Percentiles rank a stretch among this genome's conserved stretches.
These are phyloP conservation scores for Mycalesis mineus DNA, from an alignment of 2,888 invertebrate species.

Conservation along the genomic window DNA sequence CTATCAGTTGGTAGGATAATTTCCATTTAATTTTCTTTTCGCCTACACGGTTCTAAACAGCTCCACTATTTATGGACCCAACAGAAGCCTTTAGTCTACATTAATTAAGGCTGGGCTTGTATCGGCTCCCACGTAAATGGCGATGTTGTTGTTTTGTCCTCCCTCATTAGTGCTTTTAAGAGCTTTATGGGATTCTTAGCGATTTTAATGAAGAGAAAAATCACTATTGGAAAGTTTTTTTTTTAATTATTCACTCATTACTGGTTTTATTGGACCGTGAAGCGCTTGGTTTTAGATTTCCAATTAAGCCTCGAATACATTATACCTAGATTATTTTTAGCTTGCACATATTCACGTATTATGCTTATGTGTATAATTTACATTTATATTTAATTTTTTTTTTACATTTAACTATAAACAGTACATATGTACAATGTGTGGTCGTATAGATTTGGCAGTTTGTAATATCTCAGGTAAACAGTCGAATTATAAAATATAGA, in stretches of 20 bases:
- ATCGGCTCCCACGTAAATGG: conserved; percentile 24
- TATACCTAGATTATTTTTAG: too few relatives aligned
- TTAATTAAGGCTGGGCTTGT: conserved; percentile 35
- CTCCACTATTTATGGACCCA: conserved; percentile 26
- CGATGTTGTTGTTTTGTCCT: conserved; percentile 23
- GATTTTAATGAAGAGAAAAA: conserved; percentile 19
- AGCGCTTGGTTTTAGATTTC: neutral
- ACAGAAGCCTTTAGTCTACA: conserved; percentile 35
- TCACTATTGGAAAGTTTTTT: neutral
- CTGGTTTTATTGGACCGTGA: neutral
- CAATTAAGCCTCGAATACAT: too few relatives aligned
- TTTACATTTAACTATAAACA: too few relatives aligned
- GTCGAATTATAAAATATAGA: too few relatives aligned
- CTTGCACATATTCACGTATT: too few relatives aligned
- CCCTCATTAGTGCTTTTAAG: conserved; percentile 26
- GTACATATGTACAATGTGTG: too few relatives aligned
- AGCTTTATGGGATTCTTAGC: conserved; percentile 19
- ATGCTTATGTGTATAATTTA: too few relatives aligned
- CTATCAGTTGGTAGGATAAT: too few relatives aligned
- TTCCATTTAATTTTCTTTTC: neutral
- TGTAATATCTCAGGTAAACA: too few relatives aligned
- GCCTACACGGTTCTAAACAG: conserved; percentile 1
- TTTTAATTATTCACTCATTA: neutral
- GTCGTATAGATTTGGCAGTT: too few relatives aligned
- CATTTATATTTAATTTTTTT: too few relatives aligned